phyloP scores from a whole-genome alignment of 1,140 invertebrate species.

The Neotoxoptera formosana region DNA sequence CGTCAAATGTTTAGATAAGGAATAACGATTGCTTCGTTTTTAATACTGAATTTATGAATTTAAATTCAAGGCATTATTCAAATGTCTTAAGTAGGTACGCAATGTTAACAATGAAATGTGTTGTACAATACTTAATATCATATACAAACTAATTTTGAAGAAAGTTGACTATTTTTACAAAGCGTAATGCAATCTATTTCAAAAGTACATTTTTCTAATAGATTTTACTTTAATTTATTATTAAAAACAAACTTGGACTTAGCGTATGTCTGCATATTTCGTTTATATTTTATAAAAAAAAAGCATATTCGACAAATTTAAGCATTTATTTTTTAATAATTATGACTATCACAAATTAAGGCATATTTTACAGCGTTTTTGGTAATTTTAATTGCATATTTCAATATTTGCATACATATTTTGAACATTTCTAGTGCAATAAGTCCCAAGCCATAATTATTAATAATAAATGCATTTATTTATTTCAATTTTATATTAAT shows the following conservation, averaged over 20 bases:
- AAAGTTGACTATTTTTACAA: no score
- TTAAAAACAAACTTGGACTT: not conserved
- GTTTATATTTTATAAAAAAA: no score
- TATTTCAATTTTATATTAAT: no score
- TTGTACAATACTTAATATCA: not conserved
- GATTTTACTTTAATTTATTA: not conserved
- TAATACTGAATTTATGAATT: not conserved
- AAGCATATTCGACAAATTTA: not conserved
- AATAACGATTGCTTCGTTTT: not conserved
- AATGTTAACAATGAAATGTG: not conserved
- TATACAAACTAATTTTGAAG: not conserved
- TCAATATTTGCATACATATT: no score
- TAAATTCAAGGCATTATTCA: conserved; percentile 16
- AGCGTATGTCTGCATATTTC: no score
- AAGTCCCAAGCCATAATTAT: no score
- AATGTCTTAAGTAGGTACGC: not conserved
- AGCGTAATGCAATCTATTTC: not conserved
- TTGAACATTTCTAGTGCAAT: no score
- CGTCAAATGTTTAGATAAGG: not conserved
- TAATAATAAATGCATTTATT: no score
- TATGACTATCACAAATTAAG: no score
- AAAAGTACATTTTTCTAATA: not conserved
- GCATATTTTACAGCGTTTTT: no score
- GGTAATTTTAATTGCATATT: no score
- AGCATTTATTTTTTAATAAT: no score